Percentiles rank a stretch among this genome's conserved stretches.
Evolutionary conservation across 2,888 invertebrate species (phyloP).

Genomic region (Elysia crispata): DNA sequence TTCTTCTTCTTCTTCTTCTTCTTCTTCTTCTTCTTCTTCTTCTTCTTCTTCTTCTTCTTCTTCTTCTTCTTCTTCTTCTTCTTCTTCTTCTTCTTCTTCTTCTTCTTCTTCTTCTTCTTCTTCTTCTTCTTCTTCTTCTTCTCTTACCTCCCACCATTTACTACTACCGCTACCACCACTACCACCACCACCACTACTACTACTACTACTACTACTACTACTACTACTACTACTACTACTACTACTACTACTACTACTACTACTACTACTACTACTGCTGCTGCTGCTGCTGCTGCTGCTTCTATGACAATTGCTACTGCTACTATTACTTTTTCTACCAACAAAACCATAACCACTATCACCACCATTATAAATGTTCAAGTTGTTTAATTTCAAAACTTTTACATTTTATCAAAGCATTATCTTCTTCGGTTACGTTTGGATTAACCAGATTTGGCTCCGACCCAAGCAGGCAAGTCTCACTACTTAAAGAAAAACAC

Average conservation of each 20-base stretch:
- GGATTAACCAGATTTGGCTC: background rate
- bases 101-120: background rate
- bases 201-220: conserved; percentile 19
- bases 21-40: background rate
- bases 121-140: background rate
- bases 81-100: background rate
- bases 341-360: too few relatives aligned
- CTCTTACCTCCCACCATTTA: background rate
- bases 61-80: background rate
- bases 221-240: conserved; percentile 4
- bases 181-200: conserved; percentile 35
- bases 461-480: too few relatives aligned
- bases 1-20: too few relatives aligned
- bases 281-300: background rate
- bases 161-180: conserved; percentile 32
- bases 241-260: conserved; percentile 9
- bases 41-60: background rate
- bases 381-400: too few relatives aligned
- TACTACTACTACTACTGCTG: background rate
- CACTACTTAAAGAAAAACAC: too few relatives aligned
- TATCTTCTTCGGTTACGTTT: background rate
- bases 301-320: conserved; percentile 2
- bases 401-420: too few relatives aligned
- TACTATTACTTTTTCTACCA: background rate
- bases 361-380: too few relatives aligned